These are phyloP conservation scores for Parnassius glacialis DNA, from an alignment of 2,888 invertebrate genomes.

Conservation along the genomic window DNA sequence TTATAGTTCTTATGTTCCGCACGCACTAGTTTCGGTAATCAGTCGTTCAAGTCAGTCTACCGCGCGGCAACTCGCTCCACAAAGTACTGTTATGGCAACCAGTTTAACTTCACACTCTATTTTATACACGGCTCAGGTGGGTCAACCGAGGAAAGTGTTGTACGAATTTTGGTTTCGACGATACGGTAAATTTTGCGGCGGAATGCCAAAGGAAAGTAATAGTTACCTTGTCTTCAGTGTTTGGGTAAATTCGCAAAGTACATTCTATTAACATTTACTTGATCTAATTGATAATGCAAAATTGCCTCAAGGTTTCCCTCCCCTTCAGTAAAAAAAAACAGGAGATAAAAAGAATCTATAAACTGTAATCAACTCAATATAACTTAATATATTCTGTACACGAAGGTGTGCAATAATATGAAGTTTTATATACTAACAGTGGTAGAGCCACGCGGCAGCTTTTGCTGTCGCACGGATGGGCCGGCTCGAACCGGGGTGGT, in stretches of 20 bases:
- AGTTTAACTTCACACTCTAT: constrained; percentile 64
- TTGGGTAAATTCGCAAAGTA: constrained; percentile 1
- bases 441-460: no score
- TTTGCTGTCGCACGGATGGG: no score
- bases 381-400: no score
- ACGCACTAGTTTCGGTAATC: constrained; percentile 1
- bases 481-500: no score
- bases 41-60: not conserved
- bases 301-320: no score
- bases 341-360: no score
- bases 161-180: constrained; percentile 76
- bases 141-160: constrained; percentile 75
- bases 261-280: not conserved
- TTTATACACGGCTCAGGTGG: constrained; percentile 52
- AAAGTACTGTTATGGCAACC: constrained; percentile 70
- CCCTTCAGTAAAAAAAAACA: no score
- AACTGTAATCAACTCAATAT: no score
- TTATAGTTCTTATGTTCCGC: not conserved
- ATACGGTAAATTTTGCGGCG: constrained; percentile 54
- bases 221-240: constrained; percentile 33
- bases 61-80: constrained; percentile 47
- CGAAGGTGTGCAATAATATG: no score
- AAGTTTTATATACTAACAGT: no score
- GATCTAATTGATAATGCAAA: no score
- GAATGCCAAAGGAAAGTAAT: constrained; percentile 67